These are phyloP conservation scores for Drosophila pallidifrons DNA, from an alignment of 1,140 invertebrate genomes.

Conservation along the genomic window DNA sequence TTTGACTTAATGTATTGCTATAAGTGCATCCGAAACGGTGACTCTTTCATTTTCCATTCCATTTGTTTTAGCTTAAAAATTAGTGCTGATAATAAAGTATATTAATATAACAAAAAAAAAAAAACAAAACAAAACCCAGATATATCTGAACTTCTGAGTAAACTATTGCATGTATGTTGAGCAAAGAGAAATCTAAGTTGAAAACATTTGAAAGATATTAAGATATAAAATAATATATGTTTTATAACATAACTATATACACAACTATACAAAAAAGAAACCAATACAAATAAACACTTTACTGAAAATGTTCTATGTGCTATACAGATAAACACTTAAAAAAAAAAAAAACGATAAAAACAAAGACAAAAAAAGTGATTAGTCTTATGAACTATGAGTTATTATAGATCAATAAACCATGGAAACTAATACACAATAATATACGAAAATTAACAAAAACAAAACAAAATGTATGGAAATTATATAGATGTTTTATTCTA, in stretches of 20 bases:
- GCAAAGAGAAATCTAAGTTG: slow-evolving; percentile 38
- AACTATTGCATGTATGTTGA: slow-evolving; percentile 62
- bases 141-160: slow-evolving; percentile 25
- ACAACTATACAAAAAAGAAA: slow-evolving; percentile 54
- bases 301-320: slow-evolving; percentile 76
- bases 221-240: slow-evolving; percentile 38
- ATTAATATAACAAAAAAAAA: neutral
- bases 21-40: slow-evolving; percentile 23
- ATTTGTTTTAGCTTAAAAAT: slow-evolving; percentile 22
- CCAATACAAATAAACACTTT: slow-evolving; percentile 58
- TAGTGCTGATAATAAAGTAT: slow-evolving; percentile 18
- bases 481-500: slow-evolving; percentile 83
- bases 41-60: slow-evolving; percentile 35
- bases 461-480: slow-evolving; percentile 70
- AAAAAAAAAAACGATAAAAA: slow-evolving; percentile 4
- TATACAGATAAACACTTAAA: slow-evolving; percentile 22
- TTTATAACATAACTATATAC: slow-evolving; percentile 48
- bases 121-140: neutral
- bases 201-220: slow-evolving; percentile 32
- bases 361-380: slow-evolving; percentile 51
- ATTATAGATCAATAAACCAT: slow-evolving; percentile 59
- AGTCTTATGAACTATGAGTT: slow-evolving; percentile 70
- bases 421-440: slow-evolving; percentile 42
- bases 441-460: slow-evolving; percentile 53
- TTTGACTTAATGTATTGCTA: slow-evolving; percentile 32